Evolutionary conservation across 2,888 invertebrate species (phyloP).

Genomic region (Mythimna ferrago): DNA sequence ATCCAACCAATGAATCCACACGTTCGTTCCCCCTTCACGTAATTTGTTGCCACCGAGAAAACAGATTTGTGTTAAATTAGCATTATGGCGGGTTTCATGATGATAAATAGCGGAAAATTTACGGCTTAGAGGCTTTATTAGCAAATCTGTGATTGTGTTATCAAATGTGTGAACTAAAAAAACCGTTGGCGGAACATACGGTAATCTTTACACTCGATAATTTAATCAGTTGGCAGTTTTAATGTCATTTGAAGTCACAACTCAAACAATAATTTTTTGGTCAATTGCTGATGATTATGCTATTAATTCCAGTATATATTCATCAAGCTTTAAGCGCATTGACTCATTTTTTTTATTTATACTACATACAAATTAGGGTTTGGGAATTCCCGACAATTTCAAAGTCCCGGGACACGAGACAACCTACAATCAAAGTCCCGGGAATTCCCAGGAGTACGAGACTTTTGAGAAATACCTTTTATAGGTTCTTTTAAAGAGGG

Average conservation of each 20-base stretch:
- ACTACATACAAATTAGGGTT: too few species aligned
- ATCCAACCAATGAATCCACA: neutral
- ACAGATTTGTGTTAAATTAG: conserved; percentile 3
- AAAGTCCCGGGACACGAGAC: too few species aligned
- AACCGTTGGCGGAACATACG: neutral
- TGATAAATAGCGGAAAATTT: neutral
- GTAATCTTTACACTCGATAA: neutral
- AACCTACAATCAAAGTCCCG: too few species aligned
- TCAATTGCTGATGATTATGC: too few species aligned
- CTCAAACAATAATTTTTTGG: too few species aligned
- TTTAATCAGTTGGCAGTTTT: neutral
- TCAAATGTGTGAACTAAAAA: neutral
- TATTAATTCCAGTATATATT: too few species aligned
- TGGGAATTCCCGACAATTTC: too few species aligned
- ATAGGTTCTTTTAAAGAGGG: too few species aligned
- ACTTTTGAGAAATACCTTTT: too few species aligned
- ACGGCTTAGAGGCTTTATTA: neutral
- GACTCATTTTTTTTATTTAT: too few species aligned
- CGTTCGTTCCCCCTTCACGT: neutral
- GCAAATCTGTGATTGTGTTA: neutral
- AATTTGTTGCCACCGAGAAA: conserved; percentile 4
- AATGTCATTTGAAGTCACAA: neutral
- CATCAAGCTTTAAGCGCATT: too few species aligned
- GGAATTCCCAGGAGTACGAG: too few species aligned
- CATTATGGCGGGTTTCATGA: conserved; percentile 1